A percentile compares a stretch with the other conserved stretches of the same genome.
phyloP scores from a whole-genome alignment of 2,797 vertebrate genomes.

The Prunella strophiata region DNA sequence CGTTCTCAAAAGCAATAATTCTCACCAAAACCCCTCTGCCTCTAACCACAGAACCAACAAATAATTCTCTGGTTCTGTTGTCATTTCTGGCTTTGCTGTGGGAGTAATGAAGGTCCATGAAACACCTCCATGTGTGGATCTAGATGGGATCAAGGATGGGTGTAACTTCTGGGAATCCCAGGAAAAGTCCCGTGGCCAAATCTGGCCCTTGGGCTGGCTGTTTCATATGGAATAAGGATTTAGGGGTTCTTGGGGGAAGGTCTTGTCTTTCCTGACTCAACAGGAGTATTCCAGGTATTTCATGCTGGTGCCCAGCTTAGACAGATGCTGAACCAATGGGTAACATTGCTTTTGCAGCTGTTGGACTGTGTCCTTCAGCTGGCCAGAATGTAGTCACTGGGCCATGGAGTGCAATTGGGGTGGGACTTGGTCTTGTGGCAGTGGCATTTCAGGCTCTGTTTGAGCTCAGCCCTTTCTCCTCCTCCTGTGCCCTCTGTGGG shows the following conservation, averaged over 20 bases:
- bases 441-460: background rate
- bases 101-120: background rate
- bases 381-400: background rate
- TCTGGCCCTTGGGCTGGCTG: background rate
- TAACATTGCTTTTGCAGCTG: background rate
- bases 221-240: no score
- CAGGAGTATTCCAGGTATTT: background rate
- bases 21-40: background rate
- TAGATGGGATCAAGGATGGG: background rate
- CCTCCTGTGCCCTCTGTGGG: no score
- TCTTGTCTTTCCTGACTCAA: background rate
- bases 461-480: background rate
- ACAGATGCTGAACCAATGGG: background rate
- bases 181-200: background rate
- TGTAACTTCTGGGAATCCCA: background rate
- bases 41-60: background rate
- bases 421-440: background rate
- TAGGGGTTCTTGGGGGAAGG: background rate
- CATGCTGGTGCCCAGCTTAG: background rate
- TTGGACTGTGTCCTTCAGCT: background rate
- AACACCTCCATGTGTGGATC: background rate
- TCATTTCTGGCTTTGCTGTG: background rate
- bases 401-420: background rate
- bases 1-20: background rate
- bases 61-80: background rate